Evolutionary conservation across 2,797 vertebrate genomes (phyloP).

Genomic region (Enteromius afrohamiltoni): DNA sequence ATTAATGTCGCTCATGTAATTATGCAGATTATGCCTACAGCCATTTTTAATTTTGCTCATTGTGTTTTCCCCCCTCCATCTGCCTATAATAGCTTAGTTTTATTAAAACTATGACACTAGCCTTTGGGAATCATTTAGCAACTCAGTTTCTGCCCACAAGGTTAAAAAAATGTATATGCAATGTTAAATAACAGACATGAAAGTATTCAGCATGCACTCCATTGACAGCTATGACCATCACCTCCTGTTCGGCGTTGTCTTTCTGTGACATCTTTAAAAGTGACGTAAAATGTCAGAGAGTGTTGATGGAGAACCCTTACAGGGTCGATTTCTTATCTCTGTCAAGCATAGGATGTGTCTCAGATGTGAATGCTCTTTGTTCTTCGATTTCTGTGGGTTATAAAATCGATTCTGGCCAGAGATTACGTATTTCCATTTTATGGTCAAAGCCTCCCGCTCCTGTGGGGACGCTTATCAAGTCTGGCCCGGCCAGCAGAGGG

Average conservation of each 20-base stretch:
- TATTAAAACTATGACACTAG: conserved; percentile 49
- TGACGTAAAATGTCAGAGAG: conserved; percentile 65
- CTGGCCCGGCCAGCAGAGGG: conserved; percentile 38
- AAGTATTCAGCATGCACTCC: not conserved
- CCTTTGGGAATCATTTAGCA: conserved; percentile 30
- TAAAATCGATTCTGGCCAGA: conserved; percentile 63
- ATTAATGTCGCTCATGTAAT: conserved; percentile 50
- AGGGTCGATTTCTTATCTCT: conserved; percentile 60
- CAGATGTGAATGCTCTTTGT: conserved; percentile 61
- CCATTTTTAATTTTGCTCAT: conserved; percentile 47
- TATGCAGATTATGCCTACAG: conserved; percentile 42
- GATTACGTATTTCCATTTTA: conserved; percentile 61
- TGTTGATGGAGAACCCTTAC: conserved; percentile 45
- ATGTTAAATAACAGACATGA: not conserved
- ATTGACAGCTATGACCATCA: not conserved
- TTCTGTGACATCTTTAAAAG: conserved; percentile 26
- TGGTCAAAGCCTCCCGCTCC: conserved; percentile 54
- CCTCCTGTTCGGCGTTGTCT: not conserved
- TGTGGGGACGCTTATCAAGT: conserved; percentile 62
- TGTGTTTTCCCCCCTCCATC: conserved; percentile 31
- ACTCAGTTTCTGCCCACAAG: conserved; percentile 3
- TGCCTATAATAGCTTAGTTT: conserved; percentile 37
- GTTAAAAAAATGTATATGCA: not conserved
- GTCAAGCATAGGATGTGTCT: conserved; percentile 55
- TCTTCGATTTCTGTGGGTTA: conserved; percentile 54